Evolutionary conservation across 2,113 vertebrate species (phyloP), one percentile per base, ranked within the genome.

Genomic region (Indri indri): DNA sequence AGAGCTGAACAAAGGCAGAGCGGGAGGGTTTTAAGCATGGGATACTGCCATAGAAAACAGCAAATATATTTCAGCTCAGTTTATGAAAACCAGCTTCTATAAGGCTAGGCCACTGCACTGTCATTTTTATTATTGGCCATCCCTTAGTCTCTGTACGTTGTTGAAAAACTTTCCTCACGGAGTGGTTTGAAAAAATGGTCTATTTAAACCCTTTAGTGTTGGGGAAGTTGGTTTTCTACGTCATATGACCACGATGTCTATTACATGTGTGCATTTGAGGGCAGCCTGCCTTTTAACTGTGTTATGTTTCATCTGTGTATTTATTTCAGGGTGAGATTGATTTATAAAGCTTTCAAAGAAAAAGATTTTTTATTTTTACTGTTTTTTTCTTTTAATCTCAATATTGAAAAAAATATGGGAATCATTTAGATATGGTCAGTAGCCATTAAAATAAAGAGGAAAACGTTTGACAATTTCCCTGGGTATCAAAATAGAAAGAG

Each of bases 1-100:
- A 98, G 92, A 98, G 66, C 89, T 93, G 96, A 98, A 97, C 77
- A 91, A 97, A 97, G 86, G 18, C 94, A 92, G 42, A 11, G 66
- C 92, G 80, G 96, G 93, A 79, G 95, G 84, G 54, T 81, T 83
- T n/a, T 52, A 40, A 91, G 59, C 85, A 71, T 57, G 73, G 85
- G 87, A 92, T 87, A 40, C 47, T 97, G 65, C 82, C 57, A 45
- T 80, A 90, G 92, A 97, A 97, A 59, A 89, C 95, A 96, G 83
- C 93, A 95, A 74, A 83, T 97, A 50, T 77, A 88, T 96, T 97
- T 95, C 11, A 42, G 11, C 8, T 87, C 16, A 0, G 20, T 73
- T 89, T 92, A 73, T 88, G 97, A 82, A 42, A 54, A 95, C 52
- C 52, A 94, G 34, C 34, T 93, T 90, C 57, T 77, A 3, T 81